A percentile compares a stretch with the other conserved stretches of the same genome.
Conservation (phyloP, 2,113 vertebrate genomes). For the Solea senegalensis region DNA sequence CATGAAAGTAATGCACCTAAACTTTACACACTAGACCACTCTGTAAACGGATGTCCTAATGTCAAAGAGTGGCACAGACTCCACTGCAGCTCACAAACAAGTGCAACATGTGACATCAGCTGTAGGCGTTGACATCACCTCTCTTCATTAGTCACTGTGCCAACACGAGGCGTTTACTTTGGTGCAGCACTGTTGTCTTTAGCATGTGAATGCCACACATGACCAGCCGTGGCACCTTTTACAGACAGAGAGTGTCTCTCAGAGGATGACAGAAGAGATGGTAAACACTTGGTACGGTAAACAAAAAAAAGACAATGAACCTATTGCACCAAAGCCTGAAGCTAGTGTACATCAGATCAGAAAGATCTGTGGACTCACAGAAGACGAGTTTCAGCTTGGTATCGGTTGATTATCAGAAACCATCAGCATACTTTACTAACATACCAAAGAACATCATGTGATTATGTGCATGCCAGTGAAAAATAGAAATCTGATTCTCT, state of each 20-base stretch:
- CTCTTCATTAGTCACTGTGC: conserved; percentile 45
- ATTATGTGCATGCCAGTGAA: too few relatives aligned
- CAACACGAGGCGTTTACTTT: conserved; percentile 57
- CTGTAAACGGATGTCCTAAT: conserved; percentile 50
- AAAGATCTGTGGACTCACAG: too few relatives aligned
- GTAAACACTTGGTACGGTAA: conserved; percentile 16
- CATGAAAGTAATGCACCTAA: too few relatives aligned
- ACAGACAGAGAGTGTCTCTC: conserved; percentile 37
- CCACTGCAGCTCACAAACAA: conserved; percentile 34
- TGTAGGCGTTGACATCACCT: conserved; percentile 58
- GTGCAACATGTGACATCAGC: conserved; percentile 49
- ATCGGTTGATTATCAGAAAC: too few relatives aligned
- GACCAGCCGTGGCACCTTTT: conserved; percentile 44
- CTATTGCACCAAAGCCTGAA: too few relatives aligned
- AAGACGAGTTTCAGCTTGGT: too few relatives aligned
- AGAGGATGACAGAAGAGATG: conserved; percentile 27
- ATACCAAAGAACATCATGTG: too few relatives aligned
- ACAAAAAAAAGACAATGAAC: background rate
- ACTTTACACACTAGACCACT: background rate
- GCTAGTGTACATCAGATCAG: too few relatives aligned
- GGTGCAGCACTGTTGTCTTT: conserved; percentile 62
- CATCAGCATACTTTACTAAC: too few relatives aligned
- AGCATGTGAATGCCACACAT: conserved; percentile 62
- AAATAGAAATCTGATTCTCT: too few relatives aligned
- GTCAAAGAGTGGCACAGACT: conserved; percentile 46